A percentile compares a stretch with the other conserved stretches of the same genome.
phyloP scores from a whole-genome alignment of 30 jellyfish, hydroid and myxozoan genomes.

The Sanderia malayensis region DNA sequence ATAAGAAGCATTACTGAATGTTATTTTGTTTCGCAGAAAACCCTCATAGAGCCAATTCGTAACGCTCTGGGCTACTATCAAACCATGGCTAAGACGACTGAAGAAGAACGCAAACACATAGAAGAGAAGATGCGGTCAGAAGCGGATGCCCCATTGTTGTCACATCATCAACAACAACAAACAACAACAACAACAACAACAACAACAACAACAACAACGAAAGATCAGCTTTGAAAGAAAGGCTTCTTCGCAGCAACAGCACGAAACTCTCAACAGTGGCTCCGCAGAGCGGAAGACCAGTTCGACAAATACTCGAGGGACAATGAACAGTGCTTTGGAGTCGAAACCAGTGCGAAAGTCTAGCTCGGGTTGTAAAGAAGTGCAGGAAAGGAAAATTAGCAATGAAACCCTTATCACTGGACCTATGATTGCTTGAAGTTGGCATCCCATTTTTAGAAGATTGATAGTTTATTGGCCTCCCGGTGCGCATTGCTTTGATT shows the following conservation, averaged over 20 bases:
- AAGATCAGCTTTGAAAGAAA: constrained; percentile 47
- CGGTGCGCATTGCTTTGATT: too few species aligned
- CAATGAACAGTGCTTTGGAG: constrained; percentile 46
- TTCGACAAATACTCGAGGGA: constrained; percentile 11
- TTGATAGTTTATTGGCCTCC: too few species aligned
- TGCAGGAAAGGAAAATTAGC: constrained; percentile 58
- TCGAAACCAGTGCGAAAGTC: constrained; percentile 36
- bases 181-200: too few species aligned
- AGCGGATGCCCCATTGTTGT: neutral
- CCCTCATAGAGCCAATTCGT: constrained; percentile 66
- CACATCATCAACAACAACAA: too few species aligned
- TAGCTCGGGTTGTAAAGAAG: constrained; percentile 49
- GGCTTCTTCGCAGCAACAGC: constrained; percentile 4
- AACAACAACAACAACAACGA: constrained; percentile 20
- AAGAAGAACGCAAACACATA: constrained; percentile 74
- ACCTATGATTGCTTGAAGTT: constrained; percentile 53
- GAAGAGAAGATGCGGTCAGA: constrained; percentile 48
- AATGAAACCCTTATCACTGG: constrained; percentile 61
- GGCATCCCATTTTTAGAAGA: too few species aligned
- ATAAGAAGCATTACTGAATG: too few species aligned
- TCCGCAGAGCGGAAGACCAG: constrained; percentile 40
- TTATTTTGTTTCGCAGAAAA: constrained; percentile 37
- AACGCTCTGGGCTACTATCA: constrained; percentile 89
- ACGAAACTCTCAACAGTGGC: constrained; percentile 13
- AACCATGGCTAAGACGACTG: constrained; percentile 86